phyloP scores from a whole-genome alignment of 53 echinoderm and acorn worm genomes.

The Antedon mediterranea region DNA sequence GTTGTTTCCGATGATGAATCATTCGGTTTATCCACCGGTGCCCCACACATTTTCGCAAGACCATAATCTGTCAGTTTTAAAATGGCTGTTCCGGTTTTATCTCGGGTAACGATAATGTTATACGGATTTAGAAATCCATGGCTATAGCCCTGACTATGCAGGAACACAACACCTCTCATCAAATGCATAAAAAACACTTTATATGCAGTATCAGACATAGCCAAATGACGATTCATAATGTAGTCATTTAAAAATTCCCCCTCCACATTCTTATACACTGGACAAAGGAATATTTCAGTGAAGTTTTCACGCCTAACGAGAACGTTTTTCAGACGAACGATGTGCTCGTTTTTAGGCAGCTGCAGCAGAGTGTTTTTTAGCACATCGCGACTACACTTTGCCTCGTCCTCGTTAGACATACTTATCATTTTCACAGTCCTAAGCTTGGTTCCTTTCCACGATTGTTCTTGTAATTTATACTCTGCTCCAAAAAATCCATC shows the following conservation, averaged over 20 bases:
- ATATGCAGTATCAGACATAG: conserved; percentile 33
- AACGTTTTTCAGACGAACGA: conserved; percentile 48
- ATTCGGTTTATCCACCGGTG: too few relatives aligned
- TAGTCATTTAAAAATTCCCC: conserved; percentile 56
- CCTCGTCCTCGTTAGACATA: conserved; percentile 35
- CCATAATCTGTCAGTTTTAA: conserved; percentile 76
- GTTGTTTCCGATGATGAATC: conserved; percentile 43
- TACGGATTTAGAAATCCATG: conserved; percentile 77
- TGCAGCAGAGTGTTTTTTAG: conserved; percentile 30
- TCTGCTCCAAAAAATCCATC: conserved; percentile 80
- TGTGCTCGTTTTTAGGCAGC: conserved; percentile 53
- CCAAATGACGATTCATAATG: conserved; percentile 33
- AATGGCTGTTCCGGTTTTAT: conserved; percentile 35
- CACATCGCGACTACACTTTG: conserved; percentile 39
- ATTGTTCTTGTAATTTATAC: conserved; percentile 39
- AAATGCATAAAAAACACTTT: conserved; percentile 69
- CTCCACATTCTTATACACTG: conserved; percentile 37
- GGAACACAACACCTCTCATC: conserved; percentile 44
- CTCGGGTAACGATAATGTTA: conserved; percentile 48
- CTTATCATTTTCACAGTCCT: conserved; percentile 49
- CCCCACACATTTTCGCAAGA: conserved; percentile 34
- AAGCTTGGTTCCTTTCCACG: conserved; percentile 17
- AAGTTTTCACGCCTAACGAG: conserved; percentile 35
- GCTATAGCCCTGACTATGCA: conserved; percentile 47
- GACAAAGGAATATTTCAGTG: conserved; percentile 41